Evolutionary conservation across 2,797 vertebrate species (phyloP), one percentile per base, ranked within the genome.

Genomic region (Syngnathus rostellatus): DNA sequence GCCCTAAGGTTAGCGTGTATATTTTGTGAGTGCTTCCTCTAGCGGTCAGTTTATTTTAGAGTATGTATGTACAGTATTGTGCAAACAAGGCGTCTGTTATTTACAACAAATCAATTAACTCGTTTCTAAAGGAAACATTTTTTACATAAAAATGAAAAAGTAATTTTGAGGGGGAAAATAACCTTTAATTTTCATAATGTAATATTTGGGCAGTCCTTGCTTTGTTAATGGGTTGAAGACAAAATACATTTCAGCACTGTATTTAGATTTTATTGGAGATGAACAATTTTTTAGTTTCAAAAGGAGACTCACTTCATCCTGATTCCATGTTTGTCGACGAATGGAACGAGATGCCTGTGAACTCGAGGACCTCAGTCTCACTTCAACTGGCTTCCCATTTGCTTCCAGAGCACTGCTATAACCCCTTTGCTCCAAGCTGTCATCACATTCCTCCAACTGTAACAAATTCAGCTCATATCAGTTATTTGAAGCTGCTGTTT

Each of bases 271-370:
- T 40, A 41, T 4, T 5, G 4, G 39, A 40, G 21, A 19, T 19
- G 5, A 39, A 9, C 43, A 17, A 12, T 16, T 31, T 14, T 10
- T 40, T 65, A 64, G 55, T 61, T 7, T 55, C 48, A 46, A 68
- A 62, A 21, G 38, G 11, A 17, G 38, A 87, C 91, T 91, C 69
- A 96, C 96, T 78, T 98, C 96, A 75, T 98, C 96, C 79, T 94
- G 91, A 77, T 93, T 98, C 96, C 96, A 98, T 2, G 96, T 97
- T 85, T 94, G 95, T 39, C 94, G 86, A 41, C 94, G 91, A 43
- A 95, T 95, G 71, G 95, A 93, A 11, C 94, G 92, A 37, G 93
- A 90, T 74, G 93, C 91, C 0, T 91, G 90, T 51, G 87, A 84
- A 38, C 91, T 86, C 58, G 90, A 70, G 23, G 86, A 72, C 3